These are phyloP conservation scores for Blastobasis lacticolella DNA, from an alignment of 2,888 invertebrate species.

Conservation along the genomic window DNA sequence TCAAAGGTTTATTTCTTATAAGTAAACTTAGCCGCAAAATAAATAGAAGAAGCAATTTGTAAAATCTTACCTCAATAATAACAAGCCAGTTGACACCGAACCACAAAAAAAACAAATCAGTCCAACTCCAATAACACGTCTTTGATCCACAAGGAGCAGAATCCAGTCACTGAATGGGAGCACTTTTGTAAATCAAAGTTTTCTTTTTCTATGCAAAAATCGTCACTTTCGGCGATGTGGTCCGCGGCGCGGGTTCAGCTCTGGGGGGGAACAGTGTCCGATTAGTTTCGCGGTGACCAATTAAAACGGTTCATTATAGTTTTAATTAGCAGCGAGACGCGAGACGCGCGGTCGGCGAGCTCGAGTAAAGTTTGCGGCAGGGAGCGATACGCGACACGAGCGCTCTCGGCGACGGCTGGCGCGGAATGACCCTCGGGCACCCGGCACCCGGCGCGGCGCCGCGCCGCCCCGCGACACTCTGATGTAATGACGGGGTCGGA, in stretches of 20 bases:
- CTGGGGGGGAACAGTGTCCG: slow-evolving; percentile 4
- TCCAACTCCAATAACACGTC: slow-evolving; percentile 25
- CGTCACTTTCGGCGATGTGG: slow-evolving; percentile 43
- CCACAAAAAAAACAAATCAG: slow-evolving; percentile 16
- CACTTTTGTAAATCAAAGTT: slow-evolving; percentile 29
- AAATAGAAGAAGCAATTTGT: no score
- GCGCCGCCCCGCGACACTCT: slow-evolving; percentile 65
- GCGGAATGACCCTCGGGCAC: slow-evolving; percentile 42
- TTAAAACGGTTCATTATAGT: slow-evolving; percentile 26
- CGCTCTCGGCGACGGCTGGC: slow-evolving; percentile 35
- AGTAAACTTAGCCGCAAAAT: no score
- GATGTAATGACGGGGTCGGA: slow-evolving; percentile 73
- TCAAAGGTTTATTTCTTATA: no score
- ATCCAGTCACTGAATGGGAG: slow-evolving; percentile 39
- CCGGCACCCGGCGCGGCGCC: slow-evolving; percentile 30
- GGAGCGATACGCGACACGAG: slow-evolving; percentile 26
- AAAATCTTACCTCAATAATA: not conserved
- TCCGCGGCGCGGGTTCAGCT: slow-evolving; percentile 10
- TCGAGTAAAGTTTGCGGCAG: slow-evolving; percentile 63
- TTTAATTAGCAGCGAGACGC: slow-evolving; percentile 22
- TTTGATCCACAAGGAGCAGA: slow-evolving; percentile 33
- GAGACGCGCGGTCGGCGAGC: slow-evolving; percentile 23
- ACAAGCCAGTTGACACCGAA: not conserved
- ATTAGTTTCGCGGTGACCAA: slow-evolving; percentile 16
- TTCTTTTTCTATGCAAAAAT: slow-evolving; percentile 42